phyloP scores from a whole-genome alignment of 2,113 vertebrate genomes.

The Gnathonemus echidnorhynchus region DNA sequence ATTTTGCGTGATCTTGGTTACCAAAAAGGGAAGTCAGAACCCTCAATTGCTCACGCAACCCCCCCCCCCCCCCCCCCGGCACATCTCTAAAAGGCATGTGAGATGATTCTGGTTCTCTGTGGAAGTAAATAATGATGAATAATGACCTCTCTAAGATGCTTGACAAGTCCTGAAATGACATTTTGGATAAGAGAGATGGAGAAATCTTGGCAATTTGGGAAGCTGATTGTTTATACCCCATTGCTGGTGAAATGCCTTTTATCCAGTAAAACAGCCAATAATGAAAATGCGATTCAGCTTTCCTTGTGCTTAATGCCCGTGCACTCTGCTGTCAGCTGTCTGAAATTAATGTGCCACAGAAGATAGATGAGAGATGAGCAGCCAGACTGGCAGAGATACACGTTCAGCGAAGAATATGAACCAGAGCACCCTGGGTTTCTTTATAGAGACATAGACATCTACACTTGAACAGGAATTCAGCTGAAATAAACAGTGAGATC shows the following conservation, averaged over 20 bases:
- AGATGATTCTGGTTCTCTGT: neutral
- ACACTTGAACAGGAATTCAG: neutral
- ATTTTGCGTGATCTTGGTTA: neutral
- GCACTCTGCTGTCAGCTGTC: constrained; percentile 33
- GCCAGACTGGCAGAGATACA: constrained; percentile 29
- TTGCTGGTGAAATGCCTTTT: constrained; percentile 17
- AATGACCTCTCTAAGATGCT: neutral
- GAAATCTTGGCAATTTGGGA: neutral
- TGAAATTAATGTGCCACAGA: constrained; percentile 51
- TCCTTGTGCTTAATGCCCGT: constrained; percentile 31
- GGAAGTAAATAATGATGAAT: constrained; percentile 17
- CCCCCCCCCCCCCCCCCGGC: neutral
- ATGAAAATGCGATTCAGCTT: constrained; percentile 41
- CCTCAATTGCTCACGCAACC: neutral
- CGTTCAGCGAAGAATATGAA: neutral
- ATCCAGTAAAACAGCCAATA: constrained; percentile 33
- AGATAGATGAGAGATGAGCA: constrained; percentile 45
- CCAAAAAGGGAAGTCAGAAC: neutral
- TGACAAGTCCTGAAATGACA: constrained; percentile 1
- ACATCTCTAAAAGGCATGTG: neutral
- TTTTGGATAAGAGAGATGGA: constrained; percentile 5
- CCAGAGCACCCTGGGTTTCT: neutral
- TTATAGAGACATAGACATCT: neutral
- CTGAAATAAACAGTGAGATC: neutral
- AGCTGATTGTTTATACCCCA: constrained; percentile 25